phyloP scores from a whole-genome alignment of 37 sponge, comb jelly and placozoan species.

The Halisarca cf. caerulea region DNA sequence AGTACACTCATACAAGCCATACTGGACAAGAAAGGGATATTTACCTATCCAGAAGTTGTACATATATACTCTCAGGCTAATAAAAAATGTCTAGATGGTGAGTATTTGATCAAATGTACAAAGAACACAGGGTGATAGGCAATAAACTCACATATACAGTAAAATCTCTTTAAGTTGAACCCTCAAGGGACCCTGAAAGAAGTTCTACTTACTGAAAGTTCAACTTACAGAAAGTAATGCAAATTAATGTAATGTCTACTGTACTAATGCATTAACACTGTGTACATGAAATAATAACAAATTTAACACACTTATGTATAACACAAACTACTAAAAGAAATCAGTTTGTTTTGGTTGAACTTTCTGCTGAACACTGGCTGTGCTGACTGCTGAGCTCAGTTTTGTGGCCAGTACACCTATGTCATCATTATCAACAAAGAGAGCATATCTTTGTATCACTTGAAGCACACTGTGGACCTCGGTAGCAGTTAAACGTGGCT shows the following conservation, averaged over 20 bases:
- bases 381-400: background rate
- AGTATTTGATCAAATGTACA: no score
- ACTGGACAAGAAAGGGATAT: no score
- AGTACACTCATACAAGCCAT: no score
- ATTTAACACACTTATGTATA: background rate
- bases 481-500: background rate
- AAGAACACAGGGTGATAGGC: no score
- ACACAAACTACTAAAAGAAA: background rate
- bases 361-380: conserved; percentile 6
- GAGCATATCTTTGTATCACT: background rate
- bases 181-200: background rate
- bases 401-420: background rate
- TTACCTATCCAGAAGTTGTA: no score
- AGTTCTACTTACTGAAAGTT: conserved; percentile 13
- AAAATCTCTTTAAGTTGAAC: background rate
- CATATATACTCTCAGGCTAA: no score
- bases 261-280: background rate
- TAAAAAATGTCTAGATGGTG: no score
- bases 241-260: background rate
- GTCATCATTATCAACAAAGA: background rate
- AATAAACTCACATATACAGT: no score
- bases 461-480: background rate
- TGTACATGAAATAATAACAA: background rate
- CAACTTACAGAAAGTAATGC: background rate
- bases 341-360: background rate